Percentiles rank a stretch among this genome's conserved stretches.
phyloP scores from a whole-genome alignment of 2,113 vertebrate species.

The Bolborhynchus lineola region DNA sequence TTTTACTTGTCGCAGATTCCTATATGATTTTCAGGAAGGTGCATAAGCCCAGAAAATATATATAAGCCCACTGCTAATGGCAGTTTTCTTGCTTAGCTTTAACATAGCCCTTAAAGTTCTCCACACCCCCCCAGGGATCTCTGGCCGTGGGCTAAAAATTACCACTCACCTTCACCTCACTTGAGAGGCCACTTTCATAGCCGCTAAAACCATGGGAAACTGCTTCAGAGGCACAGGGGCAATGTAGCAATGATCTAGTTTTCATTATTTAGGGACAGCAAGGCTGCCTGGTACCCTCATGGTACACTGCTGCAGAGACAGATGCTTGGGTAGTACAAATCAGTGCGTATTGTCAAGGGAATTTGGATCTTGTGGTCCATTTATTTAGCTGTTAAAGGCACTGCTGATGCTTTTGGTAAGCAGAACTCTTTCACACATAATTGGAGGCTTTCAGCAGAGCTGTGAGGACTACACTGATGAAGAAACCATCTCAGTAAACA shows the following conservation, averaged over 20 bases:
- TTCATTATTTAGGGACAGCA: background rate
- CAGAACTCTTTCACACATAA: background rate
- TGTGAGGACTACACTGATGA: background rate
- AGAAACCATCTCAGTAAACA: background rate
- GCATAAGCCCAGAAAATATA: background rate
- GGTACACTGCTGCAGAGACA: background rate
- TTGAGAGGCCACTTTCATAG: background rate
- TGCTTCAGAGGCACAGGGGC: background rate
- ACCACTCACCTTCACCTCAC: background rate
- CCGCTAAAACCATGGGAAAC: background rate
- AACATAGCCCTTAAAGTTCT: background rate
- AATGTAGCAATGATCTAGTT: background rate
- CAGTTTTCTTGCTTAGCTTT: background rate
- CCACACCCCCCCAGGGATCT: background rate
- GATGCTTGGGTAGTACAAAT: background rate
- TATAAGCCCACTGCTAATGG: background rate
- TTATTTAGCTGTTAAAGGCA: background rate
- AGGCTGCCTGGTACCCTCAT: background rate
- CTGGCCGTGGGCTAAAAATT: background rate
- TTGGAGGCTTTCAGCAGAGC: background rate
- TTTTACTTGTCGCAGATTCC: background rate
- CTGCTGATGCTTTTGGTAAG: background rate
- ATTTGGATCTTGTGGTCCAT: background rate
- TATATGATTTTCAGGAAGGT: background rate
- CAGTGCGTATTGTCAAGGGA: background rate